phyloP scores from a whole-genome alignment of 2,797 vertebrate genomes.

The Schizothorax lantsangensis region DNA sequence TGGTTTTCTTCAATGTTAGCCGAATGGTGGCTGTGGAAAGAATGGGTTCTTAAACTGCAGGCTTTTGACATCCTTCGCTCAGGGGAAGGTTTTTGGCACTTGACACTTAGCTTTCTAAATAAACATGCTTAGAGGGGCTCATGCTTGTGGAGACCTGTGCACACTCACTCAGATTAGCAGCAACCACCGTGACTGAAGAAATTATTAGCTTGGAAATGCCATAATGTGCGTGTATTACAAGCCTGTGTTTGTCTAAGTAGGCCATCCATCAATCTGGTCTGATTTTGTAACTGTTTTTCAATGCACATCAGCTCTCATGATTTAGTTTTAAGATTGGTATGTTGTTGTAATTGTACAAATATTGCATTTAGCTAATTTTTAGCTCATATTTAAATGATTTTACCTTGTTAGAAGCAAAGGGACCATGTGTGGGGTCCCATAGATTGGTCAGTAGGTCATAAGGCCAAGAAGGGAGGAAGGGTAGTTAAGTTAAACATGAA shows the following conservation, averaged over 20 bases:
- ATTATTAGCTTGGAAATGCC: constrained; percentile 41
- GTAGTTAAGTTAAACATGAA: constrained; percentile 14
- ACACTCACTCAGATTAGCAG: constrained; percentile 29
- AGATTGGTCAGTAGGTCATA: constrained; percentile 33
- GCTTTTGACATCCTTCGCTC: constrained; percentile 36
- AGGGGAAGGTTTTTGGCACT: constrained; percentile 47
- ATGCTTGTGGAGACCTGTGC: constrained; percentile 30
- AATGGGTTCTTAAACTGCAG: constrained; percentile 30
- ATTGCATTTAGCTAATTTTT: not conserved
- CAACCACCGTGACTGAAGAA: constrained; percentile 39
- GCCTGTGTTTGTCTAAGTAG: not conserved
- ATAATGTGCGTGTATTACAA: not conserved
- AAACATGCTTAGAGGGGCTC: constrained; percentile 49
- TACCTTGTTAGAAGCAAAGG: not conserved
- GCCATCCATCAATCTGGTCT: not conserved
- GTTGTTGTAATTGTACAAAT: not conserved
- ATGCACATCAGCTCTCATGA: not conserved
- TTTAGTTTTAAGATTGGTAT: constrained; percentile 1
- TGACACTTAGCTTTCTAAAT: constrained; percentile 48
- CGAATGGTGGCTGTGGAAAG: constrained; percentile 1
- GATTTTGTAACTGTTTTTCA: not conserved
- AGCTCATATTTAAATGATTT: not conserved
- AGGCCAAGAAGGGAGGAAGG: constrained; percentile 13
- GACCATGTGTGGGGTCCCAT: not conserved
- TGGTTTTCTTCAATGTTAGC: not conserved